Percentiles rank a stretch among this genome's conserved stretches.
Evolutionary conservation across 2,113 vertebrate species (phyloP).

Genomic region (Thalassoma bifasciatum): DNA sequence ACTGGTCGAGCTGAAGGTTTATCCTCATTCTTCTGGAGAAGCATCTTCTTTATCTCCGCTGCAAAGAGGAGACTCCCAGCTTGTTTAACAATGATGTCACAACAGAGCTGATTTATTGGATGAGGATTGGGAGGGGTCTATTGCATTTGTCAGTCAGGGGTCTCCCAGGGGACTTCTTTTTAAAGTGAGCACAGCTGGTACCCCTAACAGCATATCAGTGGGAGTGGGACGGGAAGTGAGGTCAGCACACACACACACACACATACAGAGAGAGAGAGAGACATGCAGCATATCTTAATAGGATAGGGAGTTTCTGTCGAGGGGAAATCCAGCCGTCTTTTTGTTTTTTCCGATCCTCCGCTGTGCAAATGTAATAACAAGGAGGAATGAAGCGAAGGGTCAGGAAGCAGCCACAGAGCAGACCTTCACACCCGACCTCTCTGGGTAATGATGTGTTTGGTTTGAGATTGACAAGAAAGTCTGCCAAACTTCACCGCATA

Average conservation of each 20-base stretch:
- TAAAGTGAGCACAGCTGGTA: slow-evolving; percentile 78
- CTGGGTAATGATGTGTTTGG: slow-evolving; percentile 48
- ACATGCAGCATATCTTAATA: slow-evolving; percentile 22
- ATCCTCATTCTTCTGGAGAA: neutral
- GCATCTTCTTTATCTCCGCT: slow-evolving; percentile 5
- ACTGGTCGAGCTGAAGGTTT: slow-evolving; percentile 25
- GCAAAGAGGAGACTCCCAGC: slow-evolving; percentile 48
- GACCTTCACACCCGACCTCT: slow-evolving; percentile 39
- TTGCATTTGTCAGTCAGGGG: slow-evolving; percentile 60
- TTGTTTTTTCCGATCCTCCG: slow-evolving; percentile 31
- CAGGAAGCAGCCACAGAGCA: slow-evolving; percentile 13
- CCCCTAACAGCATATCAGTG: slow-evolving; percentile 60
- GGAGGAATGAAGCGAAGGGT: slow-evolving; percentile 46
- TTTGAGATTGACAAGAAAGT: slow-evolving; percentile 36
- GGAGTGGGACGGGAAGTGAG: slow-evolving; percentile 76
- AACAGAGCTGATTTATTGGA: slow-evolving; percentile 73
- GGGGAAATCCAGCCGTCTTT: slow-evolving; percentile 32
- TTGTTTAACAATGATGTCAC: slow-evolving; percentile 80
- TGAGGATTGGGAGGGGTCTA: slow-evolving; percentile 64
- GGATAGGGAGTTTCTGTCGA: slow-evolving; percentile 22
- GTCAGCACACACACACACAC: slow-evolving; percentile 28
- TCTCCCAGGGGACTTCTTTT: slow-evolving; percentile 65
- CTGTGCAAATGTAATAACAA: slow-evolving; percentile 35
- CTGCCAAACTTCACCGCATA: slow-evolving; percentile 16
- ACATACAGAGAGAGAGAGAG: neutral